A percentile compares a stretch with the other conserved stretches of the same genome.
Evolutionary conservation across 2,113 vertebrate genomes (phyloP).

Genomic region (Elephas maximus): DNA sequence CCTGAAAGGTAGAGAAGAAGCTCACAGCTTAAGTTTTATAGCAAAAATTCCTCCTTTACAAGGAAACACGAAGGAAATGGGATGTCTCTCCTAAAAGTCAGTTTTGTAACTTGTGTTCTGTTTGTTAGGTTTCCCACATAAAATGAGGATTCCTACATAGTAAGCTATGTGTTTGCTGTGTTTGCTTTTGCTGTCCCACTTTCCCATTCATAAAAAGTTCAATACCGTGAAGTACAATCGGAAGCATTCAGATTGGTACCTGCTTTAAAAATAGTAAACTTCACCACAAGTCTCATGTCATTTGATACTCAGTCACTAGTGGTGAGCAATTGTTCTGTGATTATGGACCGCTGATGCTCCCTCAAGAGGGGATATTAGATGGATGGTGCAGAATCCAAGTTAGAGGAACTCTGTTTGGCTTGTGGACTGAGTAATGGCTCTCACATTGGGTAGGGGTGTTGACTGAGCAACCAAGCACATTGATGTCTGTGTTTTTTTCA

Average conservation of each 20-base stretch:
- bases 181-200: slow-evolving; percentile 15
- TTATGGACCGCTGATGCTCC: background rate
- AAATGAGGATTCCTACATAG: background rate
- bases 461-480: background rate
- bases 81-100: background rate
- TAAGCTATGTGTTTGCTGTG: background rate
- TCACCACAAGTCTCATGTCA: background rate
- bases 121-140: slow-evolving; percentile 14
- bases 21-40: background rate
- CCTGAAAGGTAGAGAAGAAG: background rate
- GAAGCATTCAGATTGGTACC: slow-evolving; percentile 2
- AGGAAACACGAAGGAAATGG: slow-evolving; percentile 28
- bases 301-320: background rate
- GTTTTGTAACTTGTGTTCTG: background rate
- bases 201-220: slow-evolving; percentile 42
- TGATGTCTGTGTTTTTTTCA: background rate
- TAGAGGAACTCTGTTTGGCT: background rate
- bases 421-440: background rate
- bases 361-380: background rate
- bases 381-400: background rate
- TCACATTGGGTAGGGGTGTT: background rate
- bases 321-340: background rate
- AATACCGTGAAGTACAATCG: slow-evolving; percentile 3
- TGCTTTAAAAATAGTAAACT: background rate
- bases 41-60: background rate